Base-by-base conservation (phyloP, 1,140 invertebrate species). In the Sycophila sp. region DNA sequence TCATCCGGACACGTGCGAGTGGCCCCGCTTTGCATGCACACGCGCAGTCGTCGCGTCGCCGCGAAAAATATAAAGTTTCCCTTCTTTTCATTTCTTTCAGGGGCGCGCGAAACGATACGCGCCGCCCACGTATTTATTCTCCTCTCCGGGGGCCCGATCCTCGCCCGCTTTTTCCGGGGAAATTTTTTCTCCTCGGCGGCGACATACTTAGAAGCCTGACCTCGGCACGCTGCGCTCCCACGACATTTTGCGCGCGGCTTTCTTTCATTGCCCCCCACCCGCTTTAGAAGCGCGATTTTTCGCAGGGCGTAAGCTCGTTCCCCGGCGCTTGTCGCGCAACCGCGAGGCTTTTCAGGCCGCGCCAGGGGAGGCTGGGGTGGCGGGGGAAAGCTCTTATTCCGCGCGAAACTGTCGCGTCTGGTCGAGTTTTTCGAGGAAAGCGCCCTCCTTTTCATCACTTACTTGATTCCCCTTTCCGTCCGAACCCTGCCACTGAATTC, bases 241-340 rank as follows among this genome's bases (percentile, higher is more conserved):
- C 34, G 28, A 55, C 11, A 19, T 66, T 66, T 66, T 55, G 7
- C 22, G 49, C 26, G 47, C 19, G 17, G 51, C 17, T 53, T 38
- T 64, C 45, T 40, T 34, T 58, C 55, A 28, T 40, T 55, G n/a
- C 19, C 19, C 11, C 6, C 10, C 17, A 13, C 17, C 13, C n/a
- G 11, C 65, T 49, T 59, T 49, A 36, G 53, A 59, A 59, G 38
- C 40, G 30, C 40, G 34, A 68, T 59, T 49, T 68, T 49, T 67
- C 30, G 40, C 38, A 32, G 30, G 26, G 24, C 26, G 51, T 66
- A 66, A 66, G 38, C 53, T 66, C 34, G n/a, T 66, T 56, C 17
- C 17, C 15, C 13, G 13, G 38, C 11, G 36, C 36, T 55, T 42
- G 49, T 56, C 49, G 38, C 4, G 10, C n/a, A n/a, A n/a, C n/a